Percentiles rank a stretch among this genome's conserved stretches.
These are phyloP conservation scores for Clarias laeviceps DNA, from an alignment of 2,797 vertebrate species.

Conservation along the genomic window DNA sequence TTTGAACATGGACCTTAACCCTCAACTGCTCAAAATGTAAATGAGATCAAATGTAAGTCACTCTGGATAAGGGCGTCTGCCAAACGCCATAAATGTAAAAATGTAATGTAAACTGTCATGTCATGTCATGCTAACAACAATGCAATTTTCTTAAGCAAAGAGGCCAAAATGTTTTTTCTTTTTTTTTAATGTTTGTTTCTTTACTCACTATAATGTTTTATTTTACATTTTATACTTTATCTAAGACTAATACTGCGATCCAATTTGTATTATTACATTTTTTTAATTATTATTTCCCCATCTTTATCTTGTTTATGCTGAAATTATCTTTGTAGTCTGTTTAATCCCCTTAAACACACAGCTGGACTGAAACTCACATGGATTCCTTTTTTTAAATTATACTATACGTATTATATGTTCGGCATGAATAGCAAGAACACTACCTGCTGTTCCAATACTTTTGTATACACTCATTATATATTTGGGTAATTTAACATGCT, in stretches of 20 bases:
- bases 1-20: too few relatives aligned
- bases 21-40: too few relatives aligned
- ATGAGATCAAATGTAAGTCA: too few relatives aligned
- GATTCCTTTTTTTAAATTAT: background rate
- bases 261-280: too few relatives aligned
- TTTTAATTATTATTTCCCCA: background rate
- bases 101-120: background rate
- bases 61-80: too few relatives aligned
- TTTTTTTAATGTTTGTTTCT: background rate
- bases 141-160: background rate
- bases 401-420: background rate
- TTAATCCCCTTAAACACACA: background rate
- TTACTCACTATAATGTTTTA: background rate
- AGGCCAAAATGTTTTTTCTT: background rate
- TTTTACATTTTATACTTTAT: background rate
- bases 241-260: background rate
- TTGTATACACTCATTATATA: background rate
- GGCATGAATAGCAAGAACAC: background rate
- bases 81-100: too few relatives aligned
- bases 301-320: background rate
- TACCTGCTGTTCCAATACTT: background rate
- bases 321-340: background rate
- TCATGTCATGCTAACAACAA: background rate
- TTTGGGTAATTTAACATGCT: background rate
- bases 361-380: background rate